Conservation (phyloP, 2,113 vertebrate genomes). For the Cygnus atratus region DNA sequence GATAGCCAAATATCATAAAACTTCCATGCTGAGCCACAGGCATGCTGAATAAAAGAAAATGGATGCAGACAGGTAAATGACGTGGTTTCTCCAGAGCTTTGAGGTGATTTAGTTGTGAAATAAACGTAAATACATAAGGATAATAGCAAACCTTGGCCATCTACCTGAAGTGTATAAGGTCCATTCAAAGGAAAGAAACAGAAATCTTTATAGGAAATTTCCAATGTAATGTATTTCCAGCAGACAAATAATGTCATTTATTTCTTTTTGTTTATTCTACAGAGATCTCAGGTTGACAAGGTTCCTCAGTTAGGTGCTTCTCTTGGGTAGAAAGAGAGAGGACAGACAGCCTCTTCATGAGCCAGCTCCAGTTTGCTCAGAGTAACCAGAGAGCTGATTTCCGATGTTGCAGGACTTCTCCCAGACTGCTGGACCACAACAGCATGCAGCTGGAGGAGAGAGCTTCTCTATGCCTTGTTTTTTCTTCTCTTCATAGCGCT, state of each 20-base stretch:
- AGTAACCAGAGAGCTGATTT: background rate
- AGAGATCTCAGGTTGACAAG: background rate
- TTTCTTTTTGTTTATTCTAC: background rate
- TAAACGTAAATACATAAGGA: background rate
- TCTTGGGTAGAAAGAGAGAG: background rate
- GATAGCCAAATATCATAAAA: background rate
- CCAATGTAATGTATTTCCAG: background rate
- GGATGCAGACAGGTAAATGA: background rate
- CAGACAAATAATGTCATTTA: background rate
- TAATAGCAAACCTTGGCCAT: background rate
- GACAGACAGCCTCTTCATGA: background rate
- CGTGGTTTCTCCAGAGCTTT: background rate
- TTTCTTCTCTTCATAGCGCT: background rate
- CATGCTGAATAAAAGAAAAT: background rate
- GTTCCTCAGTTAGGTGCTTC: background rate
- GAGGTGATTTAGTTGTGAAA: background rate
- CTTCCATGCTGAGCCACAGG: background rate
- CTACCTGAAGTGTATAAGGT: background rate
- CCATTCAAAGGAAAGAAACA: background rate
- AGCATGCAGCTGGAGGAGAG: background rate
- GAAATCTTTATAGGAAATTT: background rate
- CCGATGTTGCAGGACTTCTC: background rate
- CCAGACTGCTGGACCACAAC: rapidly evolving
- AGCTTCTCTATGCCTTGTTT: background rate
- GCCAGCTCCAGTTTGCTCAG: background rate